Base-by-base conservation (phyloP, 2,113 vertebrate genomes). In the Heteronetta atricapilla region DNA sequence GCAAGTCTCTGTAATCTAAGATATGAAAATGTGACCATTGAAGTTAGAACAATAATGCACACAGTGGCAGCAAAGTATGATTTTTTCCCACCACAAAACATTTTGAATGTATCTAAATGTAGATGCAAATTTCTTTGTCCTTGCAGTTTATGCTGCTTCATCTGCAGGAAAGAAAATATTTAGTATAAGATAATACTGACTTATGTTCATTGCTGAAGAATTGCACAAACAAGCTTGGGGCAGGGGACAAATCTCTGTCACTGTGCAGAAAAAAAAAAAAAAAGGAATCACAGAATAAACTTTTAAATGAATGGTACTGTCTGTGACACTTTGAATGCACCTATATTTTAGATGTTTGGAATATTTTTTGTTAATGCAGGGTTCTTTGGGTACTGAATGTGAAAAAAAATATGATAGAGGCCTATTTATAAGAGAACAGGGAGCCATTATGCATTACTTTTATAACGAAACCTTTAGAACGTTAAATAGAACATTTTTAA, bases 21-120 rank as follows among this genome's bases (percentile, higher is more conserved):
- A 33, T 95, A 93, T 84, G 77, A 94, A 93, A 95, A 31, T 2
- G 62, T 34, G 10, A 94, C 67, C 58, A 68, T 11, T 58, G 86
- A 95, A 44, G 89, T 95, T 75, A 94, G 18, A 64, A 38, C 79
- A 84, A 95, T 44, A 93, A 97, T 10, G 53, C 89, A 93, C 23
- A 92, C 38, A 29, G 48, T 82, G 79, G 66, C 81, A 69, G 73
- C 88, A 70, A 96, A 92, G 69, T 36, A 94, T 38, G 74, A 73
- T 42, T 95, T 97, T 87, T 93, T 97, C 44, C 83, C 74, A 76
- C 58, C 42, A 73, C 77, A 75, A 44, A 89, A 23, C 88, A 95
- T 96, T 88, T 7, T 90, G 42, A 75, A 42, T 1, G 2, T 77
- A 75, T 93, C 56, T 81, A 78, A 83, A 67, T 1, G 38, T 6